Evolutionary conservation across 1,140 invertebrate species (phyloP), one percentile per base, ranked within the genome.

Genomic region (Penaeus chinensis): DNA sequence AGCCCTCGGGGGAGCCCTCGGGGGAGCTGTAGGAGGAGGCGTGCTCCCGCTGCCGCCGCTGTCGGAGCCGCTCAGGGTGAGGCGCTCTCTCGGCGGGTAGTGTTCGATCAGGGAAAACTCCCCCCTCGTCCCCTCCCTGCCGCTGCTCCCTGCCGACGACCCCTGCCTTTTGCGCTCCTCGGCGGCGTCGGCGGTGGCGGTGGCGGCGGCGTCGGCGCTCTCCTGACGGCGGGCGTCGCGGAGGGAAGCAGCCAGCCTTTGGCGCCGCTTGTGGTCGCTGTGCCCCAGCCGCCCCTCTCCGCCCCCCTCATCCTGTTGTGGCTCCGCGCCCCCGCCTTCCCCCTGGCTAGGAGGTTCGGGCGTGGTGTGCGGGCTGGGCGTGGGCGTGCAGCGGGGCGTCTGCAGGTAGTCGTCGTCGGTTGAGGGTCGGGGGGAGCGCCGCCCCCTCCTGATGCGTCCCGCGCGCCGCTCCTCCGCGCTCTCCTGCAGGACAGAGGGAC

Each of bases 91-190:
- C 16, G 86, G 86, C 24, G 86, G 86, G 19, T 87, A 87, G 71
- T 83, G 24, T 20, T 87, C 86, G 37, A 87, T 87, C 19, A 87
- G 71, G 20, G 86, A 87, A 20, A 82, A 87, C 54, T 87, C 86
- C 54, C 54, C 54, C 54, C 54, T 54, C 11, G 54, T 8, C 54
- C 54, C 54, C 54, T 54, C 54, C 47, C 86, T 19, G n/a, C 20
- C 63, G 20, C 69, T 62, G 22, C 65, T 61, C 13, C 79, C 27
- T 65, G 16, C 37, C 24, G 13, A 10, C 37, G 63, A 69, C n/a
- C 69, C 82, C 24, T 74, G 65, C 2, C 61, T 22, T 5, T 77
- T 37, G n/a, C 69, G 24, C 13, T 24, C 62, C 2, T 82, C 80
- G 22, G 65, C 37, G 16, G 74, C 66, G 11, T 27, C 63, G 65